Percentiles rank a stretch among this genome's conserved stretches.
Conservation (phyloP, 2,797 vertebrate genomes). For the Hipposideros larvatus region DNA sequence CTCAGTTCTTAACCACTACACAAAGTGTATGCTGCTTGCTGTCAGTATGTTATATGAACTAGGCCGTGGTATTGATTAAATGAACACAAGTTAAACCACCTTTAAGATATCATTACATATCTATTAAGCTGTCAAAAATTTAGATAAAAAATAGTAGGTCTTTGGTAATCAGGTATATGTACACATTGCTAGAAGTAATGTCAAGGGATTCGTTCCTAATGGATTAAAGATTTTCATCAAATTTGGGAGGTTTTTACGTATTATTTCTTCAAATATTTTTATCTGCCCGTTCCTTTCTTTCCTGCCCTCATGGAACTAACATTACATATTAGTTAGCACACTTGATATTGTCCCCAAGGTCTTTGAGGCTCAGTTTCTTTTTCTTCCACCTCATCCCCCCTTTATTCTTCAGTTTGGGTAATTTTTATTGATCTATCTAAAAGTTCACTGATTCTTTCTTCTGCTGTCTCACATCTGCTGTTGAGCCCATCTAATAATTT, state of each 20-base stretch:
- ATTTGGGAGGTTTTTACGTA: neutral
- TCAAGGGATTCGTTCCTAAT: neutral
- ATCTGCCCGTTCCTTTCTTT: neutral
- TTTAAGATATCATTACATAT: neutral
- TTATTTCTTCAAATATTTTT: slow-evolving; percentile 21
- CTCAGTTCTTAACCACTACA: neutral
- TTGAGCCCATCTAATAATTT: neutral
- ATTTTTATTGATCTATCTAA: neutral
- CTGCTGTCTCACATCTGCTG: neutral
- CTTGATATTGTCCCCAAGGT: neutral
- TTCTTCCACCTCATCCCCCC: neutral
- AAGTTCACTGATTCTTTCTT: neutral
- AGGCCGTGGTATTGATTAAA: neutral
- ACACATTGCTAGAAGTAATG: neutral
- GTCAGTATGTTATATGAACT: neutral
- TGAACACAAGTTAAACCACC: neutral
- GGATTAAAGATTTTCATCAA: slow-evolving; percentile 29
- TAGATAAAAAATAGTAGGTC: neutral
- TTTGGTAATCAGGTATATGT: neutral
- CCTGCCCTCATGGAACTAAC: too few relatives aligned
- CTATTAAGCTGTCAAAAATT: slow-evolving; percentile 15
- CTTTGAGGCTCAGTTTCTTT: neutral
- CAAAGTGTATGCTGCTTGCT: neutral
- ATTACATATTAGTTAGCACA: neutral
- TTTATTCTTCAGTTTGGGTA: neutral